Percentiles rank a stretch among this genome's conserved stretches.
These are phyloP conservation scores for Aquatica leii DNA, from an alignment of 2,888 invertebrate species.

Conservation along the genomic window DNA sequence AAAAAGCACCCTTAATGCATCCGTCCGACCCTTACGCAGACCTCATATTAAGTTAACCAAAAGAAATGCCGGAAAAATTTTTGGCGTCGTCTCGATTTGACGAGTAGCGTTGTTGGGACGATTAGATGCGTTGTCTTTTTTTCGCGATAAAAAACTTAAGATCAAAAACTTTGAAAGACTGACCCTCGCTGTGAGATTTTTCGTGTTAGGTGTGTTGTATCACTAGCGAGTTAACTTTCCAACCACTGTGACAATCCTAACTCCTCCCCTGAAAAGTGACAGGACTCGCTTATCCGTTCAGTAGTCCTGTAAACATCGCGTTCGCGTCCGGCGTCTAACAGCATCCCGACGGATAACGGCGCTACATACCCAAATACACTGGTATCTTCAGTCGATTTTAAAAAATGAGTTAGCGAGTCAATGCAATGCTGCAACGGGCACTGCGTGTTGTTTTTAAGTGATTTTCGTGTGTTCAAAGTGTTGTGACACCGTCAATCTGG, in stretches of 20 bases:
- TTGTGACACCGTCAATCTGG: slow-evolving; percentile 65
- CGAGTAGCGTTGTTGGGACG: not conserved
- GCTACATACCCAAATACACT: slow-evolving; percentile 39
- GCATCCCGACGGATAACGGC: slow-evolving; percentile 55
- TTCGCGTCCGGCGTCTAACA: slow-evolving; percentile 49
- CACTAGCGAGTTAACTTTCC: slow-evolving; percentile 58
- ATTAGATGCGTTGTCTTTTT: not conserved
- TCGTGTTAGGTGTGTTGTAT: not conserved
- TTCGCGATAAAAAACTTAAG: too few relatives aligned
- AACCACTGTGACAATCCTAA: slow-evolving; percentile 61
- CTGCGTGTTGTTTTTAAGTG: not conserved
- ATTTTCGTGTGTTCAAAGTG: slow-evolving; percentile 30
- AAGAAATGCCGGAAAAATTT: slow-evolving; percentile 54
- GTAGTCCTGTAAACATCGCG: slow-evolving; percentile 58
- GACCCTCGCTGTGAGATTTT: not conserved
- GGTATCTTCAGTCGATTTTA: slow-evolving; percentile 29
- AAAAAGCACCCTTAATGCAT: slow-evolving; percentile 55
- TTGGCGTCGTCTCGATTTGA: slow-evolving; percentile 3
- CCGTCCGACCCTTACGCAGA: slow-evolving; percentile 57
- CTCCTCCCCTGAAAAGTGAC: slow-evolving; percentile 54
- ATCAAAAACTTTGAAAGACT: too few relatives aligned
- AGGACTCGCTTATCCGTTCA: slow-evolving; percentile 58
- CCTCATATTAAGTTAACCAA: slow-evolving; percentile 56
- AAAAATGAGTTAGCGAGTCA: not conserved
- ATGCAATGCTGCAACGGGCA: slow-evolving; percentile 17